Evolutionary conservation across 92 coral and sea anemone genomes (phyloP).

Genomic region (Palythoa caribaeorum): DNA sequence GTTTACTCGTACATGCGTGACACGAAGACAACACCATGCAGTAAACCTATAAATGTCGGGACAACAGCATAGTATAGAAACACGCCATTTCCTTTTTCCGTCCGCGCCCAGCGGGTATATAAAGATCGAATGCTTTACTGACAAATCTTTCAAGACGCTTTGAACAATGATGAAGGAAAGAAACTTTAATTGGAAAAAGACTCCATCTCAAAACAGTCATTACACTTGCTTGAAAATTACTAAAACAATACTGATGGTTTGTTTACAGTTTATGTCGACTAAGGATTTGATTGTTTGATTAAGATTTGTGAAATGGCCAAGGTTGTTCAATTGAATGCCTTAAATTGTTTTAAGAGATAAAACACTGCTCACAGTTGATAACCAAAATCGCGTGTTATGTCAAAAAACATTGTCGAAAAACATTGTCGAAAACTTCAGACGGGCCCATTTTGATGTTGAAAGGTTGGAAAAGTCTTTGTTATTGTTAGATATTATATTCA

Average conservation of each 20-base stretch:
- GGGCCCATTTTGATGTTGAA: not conserved
- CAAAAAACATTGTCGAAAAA: not conserved
- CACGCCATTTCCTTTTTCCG: not conserved
- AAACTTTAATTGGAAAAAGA: not conserved
- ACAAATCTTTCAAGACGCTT: not conserved
- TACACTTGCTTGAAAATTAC: not conserved
- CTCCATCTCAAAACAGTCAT: not conserved
- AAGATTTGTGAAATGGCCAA: not conserved
- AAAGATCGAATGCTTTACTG: not conserved
- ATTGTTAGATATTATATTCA: not conserved
- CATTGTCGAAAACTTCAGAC: slow-evolving; percentile 11
- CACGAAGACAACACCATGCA: not conserved
- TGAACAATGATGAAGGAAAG: not conserved
- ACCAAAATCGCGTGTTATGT: not conserved
- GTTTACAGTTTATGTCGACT: not conserved
- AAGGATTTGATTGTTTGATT: not conserved
- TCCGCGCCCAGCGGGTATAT: not conserved
- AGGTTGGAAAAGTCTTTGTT: not conserved
- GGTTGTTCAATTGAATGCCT: not conserved
- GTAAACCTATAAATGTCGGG: not conserved
- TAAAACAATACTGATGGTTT: not conserved
- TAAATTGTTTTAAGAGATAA: not conserved
- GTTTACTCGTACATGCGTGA: slow-evolving; percentile 41
- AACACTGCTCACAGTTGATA: not conserved
- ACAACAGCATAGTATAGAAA: not conserved